These are phyloP conservation scores for Ophioninae sp. DNA, from an alignment of 2,888 invertebrate species.

Conservation along the genomic window DNA sequence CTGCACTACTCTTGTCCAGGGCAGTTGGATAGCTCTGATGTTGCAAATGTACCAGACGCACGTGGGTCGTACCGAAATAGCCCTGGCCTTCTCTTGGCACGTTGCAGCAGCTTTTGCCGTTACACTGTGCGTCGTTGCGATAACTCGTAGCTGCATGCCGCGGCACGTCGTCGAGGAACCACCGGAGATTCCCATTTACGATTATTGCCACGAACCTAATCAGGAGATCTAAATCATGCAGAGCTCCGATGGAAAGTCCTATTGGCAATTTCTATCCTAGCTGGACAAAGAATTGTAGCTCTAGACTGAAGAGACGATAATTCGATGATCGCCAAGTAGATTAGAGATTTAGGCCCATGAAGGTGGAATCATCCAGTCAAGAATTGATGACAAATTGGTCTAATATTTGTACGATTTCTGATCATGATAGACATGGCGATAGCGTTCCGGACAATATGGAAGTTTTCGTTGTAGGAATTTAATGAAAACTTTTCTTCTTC, in stretches of 20 bases:
- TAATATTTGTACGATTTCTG: neutral
- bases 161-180: conserved; percentile 70
- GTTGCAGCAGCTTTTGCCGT: conserved; percentile 74
- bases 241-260: neutral
- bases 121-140: conserved; percentile 72
- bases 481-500: neutral
- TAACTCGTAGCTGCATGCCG: conserved; percentile 73
- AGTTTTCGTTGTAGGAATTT: neutral
- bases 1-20: conserved; percentile 74
- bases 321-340: neutral
- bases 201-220: conserved; percentile 70
- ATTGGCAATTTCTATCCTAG: neutral
- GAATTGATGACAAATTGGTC: neutral
- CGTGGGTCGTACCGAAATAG: conserved; percentile 61
- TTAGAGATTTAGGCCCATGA: neutral
- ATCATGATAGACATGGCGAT: neutral
- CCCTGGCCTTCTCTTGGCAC: conserved; percentile 75
- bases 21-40: conserved; percentile 76
- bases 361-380: neutral
- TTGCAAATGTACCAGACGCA: conserved; percentile 68
- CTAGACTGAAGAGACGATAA: neutral
- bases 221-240: conserved; percentile 57
- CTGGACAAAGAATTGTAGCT: neutral
- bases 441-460: neutral
- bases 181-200: conserved; percentile 76